These are phyloP conservation scores for Chanos chanos DNA, from an alignment of 2,797 vertebrate genomes.

Conservation along the genomic window DNA sequence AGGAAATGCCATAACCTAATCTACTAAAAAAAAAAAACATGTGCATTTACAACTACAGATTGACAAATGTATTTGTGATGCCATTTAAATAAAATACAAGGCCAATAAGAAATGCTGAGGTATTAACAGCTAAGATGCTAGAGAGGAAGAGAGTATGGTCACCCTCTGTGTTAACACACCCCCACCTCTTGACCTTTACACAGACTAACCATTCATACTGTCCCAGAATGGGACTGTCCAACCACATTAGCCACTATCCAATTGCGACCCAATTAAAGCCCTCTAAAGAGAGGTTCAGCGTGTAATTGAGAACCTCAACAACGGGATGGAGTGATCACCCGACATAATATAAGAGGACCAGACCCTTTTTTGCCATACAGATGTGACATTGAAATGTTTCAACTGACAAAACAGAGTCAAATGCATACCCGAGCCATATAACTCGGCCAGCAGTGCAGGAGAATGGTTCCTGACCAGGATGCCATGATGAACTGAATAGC, in stretches of 20 bases:
- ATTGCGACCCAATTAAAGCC: conserved; percentile 46
- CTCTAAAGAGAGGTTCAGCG: conserved; percentile 4
- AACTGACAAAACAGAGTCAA: too few relatives aligned
- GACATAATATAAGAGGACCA: not conserved
- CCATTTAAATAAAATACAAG: conserved; percentile 16
- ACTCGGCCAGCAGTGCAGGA: too few relatives aligned
- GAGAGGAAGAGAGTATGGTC: not conserved
- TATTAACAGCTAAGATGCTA: conserved; percentile 8
- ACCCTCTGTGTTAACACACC: conserved; percentile 22
- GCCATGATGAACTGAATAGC: too few relatives aligned
- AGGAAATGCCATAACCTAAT: conserved; percentile 14
- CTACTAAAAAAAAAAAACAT: conserved; percentile 22
- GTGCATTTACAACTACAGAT: conserved; percentile 19
- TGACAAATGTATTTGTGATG: conserved; percentile 24
- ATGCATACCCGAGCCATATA: too few relatives aligned
- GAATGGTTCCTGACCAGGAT: too few relatives aligned
- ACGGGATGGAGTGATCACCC: not conserved
- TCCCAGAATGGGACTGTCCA: conserved; percentile 38
- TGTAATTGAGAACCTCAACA: conserved; percentile 25
- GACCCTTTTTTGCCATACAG: too few relatives aligned
- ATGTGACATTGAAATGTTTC: too few relatives aligned
- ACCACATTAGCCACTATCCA: conserved; percentile 46
- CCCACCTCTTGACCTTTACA: conserved; percentile 50
- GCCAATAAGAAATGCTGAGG: conserved; percentile 22
- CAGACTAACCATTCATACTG: conserved; percentile 44